Percentiles rank a stretch among this genome's conserved stretches.
phyloP scores from a whole-genome alignment of 2,888 invertebrate genomes.

The Coremacera marginata region DNA sequence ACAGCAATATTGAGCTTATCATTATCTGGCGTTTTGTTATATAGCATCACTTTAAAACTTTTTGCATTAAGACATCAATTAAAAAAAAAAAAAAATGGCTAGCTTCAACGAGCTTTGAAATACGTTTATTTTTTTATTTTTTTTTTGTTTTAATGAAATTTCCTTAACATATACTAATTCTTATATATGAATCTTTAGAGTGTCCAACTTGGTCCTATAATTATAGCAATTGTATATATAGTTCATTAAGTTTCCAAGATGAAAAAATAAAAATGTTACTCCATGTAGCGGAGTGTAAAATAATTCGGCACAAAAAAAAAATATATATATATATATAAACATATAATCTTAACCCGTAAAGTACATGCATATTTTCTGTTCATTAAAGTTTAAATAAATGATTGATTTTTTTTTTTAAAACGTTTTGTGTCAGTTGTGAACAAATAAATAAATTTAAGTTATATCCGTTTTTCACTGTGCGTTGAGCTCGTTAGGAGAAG shows the following conservation, averaged over 20 bases:
- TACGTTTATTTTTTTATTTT: slow-evolving; percentile 2
- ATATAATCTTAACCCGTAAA: not conserved
- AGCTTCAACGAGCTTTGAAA: not conserved
- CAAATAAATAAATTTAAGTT: slow-evolving; percentile 34
- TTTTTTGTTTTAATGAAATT: not conserved
- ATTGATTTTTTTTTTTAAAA: slow-evolving; percentile 23
- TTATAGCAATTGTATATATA: slow-evolving; percentile 3
- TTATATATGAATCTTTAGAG: slow-evolving; percentile 14
- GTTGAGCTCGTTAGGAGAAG: not conserved
- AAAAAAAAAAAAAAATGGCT: not conserved
- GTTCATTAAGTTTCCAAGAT: not conserved
- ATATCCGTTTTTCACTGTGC: not conserved
- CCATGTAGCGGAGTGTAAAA: slow-evolving; percentile 9
- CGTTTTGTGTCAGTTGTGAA: slow-evolving; percentile 27
- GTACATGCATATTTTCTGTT: slow-evolving; percentile 22
- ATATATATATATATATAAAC: not conserved
- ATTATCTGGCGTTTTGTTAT: not conserved
- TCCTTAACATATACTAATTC: slow-evolving; percentile 4
- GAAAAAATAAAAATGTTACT: slow-evolving; percentile 4
- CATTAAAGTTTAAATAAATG: slow-evolving; percentile 23
- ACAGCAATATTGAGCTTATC: no score
- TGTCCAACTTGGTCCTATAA: slow-evolving; percentile 7
- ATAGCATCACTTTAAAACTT: not conserved
- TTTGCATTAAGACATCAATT: not conserved
- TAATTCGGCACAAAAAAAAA: slow-evolving; percentile 18